phyloP scores from a whole-genome alignment of 2,888 invertebrate species.

The Drosophila kambysellisi region DNA sequence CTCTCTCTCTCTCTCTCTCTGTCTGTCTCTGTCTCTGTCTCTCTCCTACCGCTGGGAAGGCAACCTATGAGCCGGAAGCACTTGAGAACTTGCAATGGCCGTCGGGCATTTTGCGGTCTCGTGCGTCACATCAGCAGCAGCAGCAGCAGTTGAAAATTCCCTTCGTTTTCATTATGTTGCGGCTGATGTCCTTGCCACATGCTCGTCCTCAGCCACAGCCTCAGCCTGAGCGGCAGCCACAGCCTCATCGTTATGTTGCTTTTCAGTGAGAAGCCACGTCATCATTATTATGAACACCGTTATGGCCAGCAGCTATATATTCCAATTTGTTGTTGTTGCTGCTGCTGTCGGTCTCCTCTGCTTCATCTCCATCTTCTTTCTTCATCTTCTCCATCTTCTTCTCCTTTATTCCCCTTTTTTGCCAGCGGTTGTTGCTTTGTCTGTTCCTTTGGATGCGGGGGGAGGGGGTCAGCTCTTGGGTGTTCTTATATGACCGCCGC shows the following conservation, averaged over 20 bases:
- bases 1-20: neutral
- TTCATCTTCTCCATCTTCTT: slow-evolving; percentile 10
- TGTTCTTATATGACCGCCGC: slow-evolving; percentile 77
- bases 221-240: slow-evolving; percentile 2
- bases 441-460: slow-evolving; percentile 35
- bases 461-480: slow-evolving; percentile 54
- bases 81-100: slow-evolving; percentile 80
- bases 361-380: neutral
- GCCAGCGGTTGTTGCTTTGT: slow-evolving; percentile 78
- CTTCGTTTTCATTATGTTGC: slow-evolving; percentile 82
- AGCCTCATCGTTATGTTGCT: slow-evolving; percentile 56
- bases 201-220: slow-evolving; percentile 12
- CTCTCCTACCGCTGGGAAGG: slow-evolving; percentile 48
- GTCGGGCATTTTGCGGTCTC: slow-evolving; percentile 77
- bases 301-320: slow-evolving; percentile 74
- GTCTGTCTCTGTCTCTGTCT: neutral
- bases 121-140: slow-evolving; percentile 66
- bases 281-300: slow-evolving; percentile 81
- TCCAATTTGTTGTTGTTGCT: slow-evolving; percentile 79
- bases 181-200: slow-evolving; percentile 72
- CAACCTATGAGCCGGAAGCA: slow-evolving; percentile 80
- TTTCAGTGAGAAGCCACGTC: slow-evolving; percentile 79
- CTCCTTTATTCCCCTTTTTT: slow-evolving; percentile 55
- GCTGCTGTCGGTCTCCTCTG: slow-evolving; percentile 30
- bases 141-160: slow-evolving; percentile 72